These are phyloP conservation scores for Helicolenus hilgendorfi DNA, from an alignment of 2,797 vertebrate genomes.

Conservation along the genomic window DNA sequence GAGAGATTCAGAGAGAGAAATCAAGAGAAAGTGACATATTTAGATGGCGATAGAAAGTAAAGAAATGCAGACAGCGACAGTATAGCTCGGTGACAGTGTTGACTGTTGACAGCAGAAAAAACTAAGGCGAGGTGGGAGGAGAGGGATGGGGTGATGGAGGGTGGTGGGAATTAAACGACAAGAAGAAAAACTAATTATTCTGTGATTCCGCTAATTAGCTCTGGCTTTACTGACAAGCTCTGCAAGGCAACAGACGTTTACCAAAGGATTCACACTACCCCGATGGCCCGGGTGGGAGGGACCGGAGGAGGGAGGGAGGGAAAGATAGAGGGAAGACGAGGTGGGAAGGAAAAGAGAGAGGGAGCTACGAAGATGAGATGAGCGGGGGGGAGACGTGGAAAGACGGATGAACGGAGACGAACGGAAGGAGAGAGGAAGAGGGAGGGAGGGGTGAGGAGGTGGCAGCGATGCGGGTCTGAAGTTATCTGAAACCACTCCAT, in stretches of 20 bases:
- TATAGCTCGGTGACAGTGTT: slow-evolving; percentile 39
- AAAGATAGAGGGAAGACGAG: neutral
- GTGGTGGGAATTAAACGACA: slow-evolving; percentile 82
- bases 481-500: slow-evolving; percentile 64
- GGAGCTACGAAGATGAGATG: slow-evolving; percentile 14
- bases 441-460: slow-evolving; percentile 13
- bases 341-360: neutral
- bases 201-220: slow-evolving; percentile 90
- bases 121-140: slow-evolving; percentile 53
- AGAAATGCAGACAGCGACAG: neutral
- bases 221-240: slow-evolving; percentile 82
- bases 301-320: neutral
- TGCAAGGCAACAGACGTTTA: slow-evolving; percentile 80
- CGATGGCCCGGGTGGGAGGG: slow-evolving; percentile 66
- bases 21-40: slow-evolving; percentile 34
- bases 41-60: slow-evolving; percentile 20
- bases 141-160: slow-evolving; percentile 60
- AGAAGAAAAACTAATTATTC: slow-evolving; percentile 90
- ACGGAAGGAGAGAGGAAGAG: neutral
- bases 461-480: slow-evolving; percentile 50
- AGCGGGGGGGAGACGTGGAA: neutral
- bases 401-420: slow-evolving; percentile 9
- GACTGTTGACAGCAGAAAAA: slow-evolving; percentile 69
- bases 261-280: slow-evolving; percentile 73
- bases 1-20: slow-evolving; percentile 26